Percentiles rank a stretch among this genome's conserved stretches.
Conservation (phyloP, 2,888 invertebrate genomes). For the Urechis unicinctus region DNA sequence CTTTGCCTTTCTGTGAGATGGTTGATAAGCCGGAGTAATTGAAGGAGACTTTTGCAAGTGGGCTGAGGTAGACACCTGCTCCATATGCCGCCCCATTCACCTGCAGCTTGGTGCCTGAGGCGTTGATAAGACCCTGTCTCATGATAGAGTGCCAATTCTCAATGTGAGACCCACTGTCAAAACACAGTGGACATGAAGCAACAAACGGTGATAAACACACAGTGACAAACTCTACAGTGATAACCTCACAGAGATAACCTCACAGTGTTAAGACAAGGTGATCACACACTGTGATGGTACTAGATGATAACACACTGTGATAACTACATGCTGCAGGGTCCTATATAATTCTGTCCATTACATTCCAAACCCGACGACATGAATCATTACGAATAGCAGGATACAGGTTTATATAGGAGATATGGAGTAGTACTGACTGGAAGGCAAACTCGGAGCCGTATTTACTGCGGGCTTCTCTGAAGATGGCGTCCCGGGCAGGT, state of each 20-base stretch:
- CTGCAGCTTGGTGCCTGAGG: constrained; percentile 39
- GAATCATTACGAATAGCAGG: background rate
- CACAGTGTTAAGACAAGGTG: background rate
- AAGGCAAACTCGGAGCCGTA: constrained; percentile 43
- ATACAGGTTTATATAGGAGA: background rate
- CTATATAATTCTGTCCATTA: background rate
- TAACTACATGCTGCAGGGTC: background rate
- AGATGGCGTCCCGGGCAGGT: constrained; percentile 39
- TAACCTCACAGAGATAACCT: background rate
- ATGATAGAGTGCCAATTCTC: constrained; percentile 48
- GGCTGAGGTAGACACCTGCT: constrained; percentile 43
- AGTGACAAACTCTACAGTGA: no score
- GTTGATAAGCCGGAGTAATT: constrained; percentile 35
- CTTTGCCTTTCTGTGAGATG: no score
- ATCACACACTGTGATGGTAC: background rate
- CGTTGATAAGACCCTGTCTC: constrained; percentile 38
- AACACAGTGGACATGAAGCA: no score
- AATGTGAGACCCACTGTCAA: constrained; percentile 42
- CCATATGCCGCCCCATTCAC: constrained; percentile 41
- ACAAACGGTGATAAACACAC: no score
- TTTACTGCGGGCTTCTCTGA: constrained; percentile 27
- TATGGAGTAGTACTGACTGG: constrained; percentile 29
- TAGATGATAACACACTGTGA: background rate
- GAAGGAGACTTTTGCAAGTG: constrained; percentile 31
- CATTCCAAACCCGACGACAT: background rate